Evolutionary conservation across 2,797 vertebrate species (phyloP).

Genomic region (Cyprinodon diabolis): DNA sequence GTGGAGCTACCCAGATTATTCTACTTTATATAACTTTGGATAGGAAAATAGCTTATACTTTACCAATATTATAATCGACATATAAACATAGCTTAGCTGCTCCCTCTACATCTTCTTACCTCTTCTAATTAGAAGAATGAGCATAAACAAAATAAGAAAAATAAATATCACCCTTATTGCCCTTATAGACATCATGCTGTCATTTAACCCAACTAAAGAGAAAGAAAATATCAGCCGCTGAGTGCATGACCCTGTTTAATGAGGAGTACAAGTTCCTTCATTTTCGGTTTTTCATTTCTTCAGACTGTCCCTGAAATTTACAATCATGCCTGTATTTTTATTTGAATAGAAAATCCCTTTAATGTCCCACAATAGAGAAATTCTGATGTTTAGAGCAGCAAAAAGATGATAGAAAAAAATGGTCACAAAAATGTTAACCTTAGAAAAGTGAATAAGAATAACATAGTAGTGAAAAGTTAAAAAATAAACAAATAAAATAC

Average conservation of each 20-base stretch:
- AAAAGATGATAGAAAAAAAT: too few relatives aligned
- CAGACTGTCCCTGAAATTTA: background rate
- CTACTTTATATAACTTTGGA: conserved; percentile 2
- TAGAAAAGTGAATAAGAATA: too few relatives aligned
- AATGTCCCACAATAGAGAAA: too few relatives aligned
- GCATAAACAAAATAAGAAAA: conserved; percentile 20
- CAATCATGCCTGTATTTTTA: background rate
- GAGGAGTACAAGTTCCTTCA: background rate
- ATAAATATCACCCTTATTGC: background rate
- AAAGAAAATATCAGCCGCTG: conserved; percentile 26
- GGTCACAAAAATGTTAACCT: too few relatives aligned
- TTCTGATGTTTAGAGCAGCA: too few relatives aligned
- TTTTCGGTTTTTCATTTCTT: background rate
- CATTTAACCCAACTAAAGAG: conserved; percentile 10
- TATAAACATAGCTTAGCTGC: background rate
- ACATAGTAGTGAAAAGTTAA: too few relatives aligned
- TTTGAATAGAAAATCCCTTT: too few relatives aligned
- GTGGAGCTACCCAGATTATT: background rate
- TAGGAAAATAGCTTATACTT: background rate
- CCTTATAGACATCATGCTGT: background rate
- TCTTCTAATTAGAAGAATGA: background rate
- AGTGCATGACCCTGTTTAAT: conserved; percentile 10
- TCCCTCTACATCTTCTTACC: background rate
- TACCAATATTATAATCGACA: background rate
- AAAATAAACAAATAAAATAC: too few relatives aligned